Base-by-base conservation (phyloP, 2,888 invertebrate genomes). In the Caenorhabditis sp. region DNA sequence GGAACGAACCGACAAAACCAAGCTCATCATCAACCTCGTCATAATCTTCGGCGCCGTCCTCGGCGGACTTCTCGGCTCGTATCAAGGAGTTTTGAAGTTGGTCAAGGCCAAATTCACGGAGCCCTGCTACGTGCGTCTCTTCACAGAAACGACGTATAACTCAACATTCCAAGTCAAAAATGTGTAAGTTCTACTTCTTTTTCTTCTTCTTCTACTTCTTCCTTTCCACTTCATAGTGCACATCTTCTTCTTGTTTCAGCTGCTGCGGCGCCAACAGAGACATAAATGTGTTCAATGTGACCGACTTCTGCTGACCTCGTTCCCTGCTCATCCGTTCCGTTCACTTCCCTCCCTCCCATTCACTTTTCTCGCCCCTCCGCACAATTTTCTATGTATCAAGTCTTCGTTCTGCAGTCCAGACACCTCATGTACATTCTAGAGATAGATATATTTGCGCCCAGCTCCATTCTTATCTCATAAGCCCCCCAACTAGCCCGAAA, bases 41-140 rank as follows among this genome's bases (percentile, higher is more conserved):
- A 76, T 79, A 13, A 80, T 86, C 52, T 66, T 82, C 62, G 58
- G 85, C 37, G 85, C 87, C 13, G 50, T 86, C 22, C 59, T 82
- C 13, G 86, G 86, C 32, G 87, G 87, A 48, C 26, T 77, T 26
- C 72, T 85, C 22, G 84, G 86, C 37, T 85, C 87, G 2, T 80
- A 82, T 48, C 79, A 84, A 39, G 86, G 83, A 17, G 55, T 86
- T 27, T 26, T 76, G 30, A 85, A 85, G 37, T 27, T 87, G 24
- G 52, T 70, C 20, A 76, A 81, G 46, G 81, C 84, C 20, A 65
- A 68, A 22, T 86, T 87, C 77, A 80, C 79, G 20, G 78, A 80
- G 3, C 87, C 87, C 1, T 87, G 87, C 73, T 87, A 85, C 58
- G 58, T 83, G 17, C 55, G 83, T 30, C 53, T 75, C 2, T 82